Evolutionary conservation across 2,888 invertebrate species (phyloP).

Genomic region (Pelosia muscerda): DNA sequence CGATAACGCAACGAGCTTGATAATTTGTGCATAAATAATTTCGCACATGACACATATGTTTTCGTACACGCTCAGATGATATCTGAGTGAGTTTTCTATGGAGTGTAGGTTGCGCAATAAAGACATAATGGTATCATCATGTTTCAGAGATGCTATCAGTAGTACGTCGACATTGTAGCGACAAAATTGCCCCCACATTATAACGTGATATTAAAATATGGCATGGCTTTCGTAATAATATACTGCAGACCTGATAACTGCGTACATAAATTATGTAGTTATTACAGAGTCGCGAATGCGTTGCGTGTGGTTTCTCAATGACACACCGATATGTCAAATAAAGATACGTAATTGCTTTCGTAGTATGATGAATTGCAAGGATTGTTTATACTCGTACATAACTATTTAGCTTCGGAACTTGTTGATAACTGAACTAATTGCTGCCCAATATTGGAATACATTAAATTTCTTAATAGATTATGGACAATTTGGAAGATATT

Average conservation of each 20-base stretch:
- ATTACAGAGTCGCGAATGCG: constrained; percentile 22
- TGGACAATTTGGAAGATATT: no score
- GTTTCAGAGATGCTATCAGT: constrained; percentile 55
- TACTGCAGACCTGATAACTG: constrained; percentile 44
- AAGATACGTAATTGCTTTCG: not conserved
- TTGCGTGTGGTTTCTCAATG: constrained; percentile 26
- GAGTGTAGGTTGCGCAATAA: constrained; percentile 49
- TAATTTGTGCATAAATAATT: constrained; percentile 20
- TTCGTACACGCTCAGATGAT: constrained; percentile 30
- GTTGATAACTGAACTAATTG: not conserved
- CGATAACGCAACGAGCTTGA: not conserved
- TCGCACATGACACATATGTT: constrained; percentile 23
- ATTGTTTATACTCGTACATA: constrained; percentile 3
- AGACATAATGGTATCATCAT: constrained; percentile 56
- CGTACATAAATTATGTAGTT: constrained; percentile 44
- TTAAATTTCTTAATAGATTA: not conserved
- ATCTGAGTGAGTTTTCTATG: constrained; percentile 40
- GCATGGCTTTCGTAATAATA: constrained; percentile 56
- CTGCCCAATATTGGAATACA: not conserved
- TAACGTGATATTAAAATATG: constrained; percentile 57
- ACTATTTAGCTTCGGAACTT: not conserved
- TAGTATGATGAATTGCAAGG: not conserved
- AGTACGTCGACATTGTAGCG: constrained; percentile 51
- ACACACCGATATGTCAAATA: constrained; percentile 11
- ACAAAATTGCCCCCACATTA: constrained; percentile 55